These are phyloP conservation scores for Craseonycteris thonglongyai DNA, from an alignment of 2,113 vertebrate genomes.

Conservation along the genomic window DNA sequence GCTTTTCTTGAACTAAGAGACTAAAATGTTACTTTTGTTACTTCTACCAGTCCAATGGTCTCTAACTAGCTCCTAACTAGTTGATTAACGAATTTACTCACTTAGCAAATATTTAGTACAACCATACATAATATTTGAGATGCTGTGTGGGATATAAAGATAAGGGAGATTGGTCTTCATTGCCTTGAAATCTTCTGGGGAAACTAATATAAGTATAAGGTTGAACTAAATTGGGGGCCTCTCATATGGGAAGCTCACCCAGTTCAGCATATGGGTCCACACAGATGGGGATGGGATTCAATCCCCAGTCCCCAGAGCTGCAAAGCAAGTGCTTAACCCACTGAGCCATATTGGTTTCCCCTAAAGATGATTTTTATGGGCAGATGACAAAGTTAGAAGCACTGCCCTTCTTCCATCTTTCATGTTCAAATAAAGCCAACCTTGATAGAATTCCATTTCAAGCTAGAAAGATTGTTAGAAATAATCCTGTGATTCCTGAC, in stretches of 20 bases:
- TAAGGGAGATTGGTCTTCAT: neutral
- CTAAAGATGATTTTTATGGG: constrained; percentile 42
- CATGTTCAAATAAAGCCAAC: constrained; percentile 8
- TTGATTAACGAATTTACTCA: neutral
- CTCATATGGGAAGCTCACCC: too few relatives aligned
- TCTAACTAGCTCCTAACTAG: neutral
- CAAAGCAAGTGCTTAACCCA: too few relatives aligned
- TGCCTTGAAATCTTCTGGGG: neutral
- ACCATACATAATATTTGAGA: neutral
- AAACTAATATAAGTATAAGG: neutral
- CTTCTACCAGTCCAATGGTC: neutral
- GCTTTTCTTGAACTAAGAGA: neutral
- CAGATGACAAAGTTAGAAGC: constrained; percentile 60
- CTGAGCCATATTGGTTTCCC: too few relatives aligned
- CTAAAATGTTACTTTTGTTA: neutral
- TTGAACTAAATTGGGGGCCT: too few relatives aligned
- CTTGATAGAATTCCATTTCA: constrained; percentile 54
- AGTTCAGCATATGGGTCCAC: too few relatives aligned
- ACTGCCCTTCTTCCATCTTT: neutral
- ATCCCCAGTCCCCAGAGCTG: too few relatives aligned
- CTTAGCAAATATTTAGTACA: neutral
- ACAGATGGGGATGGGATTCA: too few relatives aligned
- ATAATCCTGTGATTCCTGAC: constrained; percentile 14
- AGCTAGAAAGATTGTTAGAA: constrained; percentile 33
- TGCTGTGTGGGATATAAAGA: neutral